Evolutionary conservation across 1,140 invertebrate species (phyloP).

Genomic region (Sitobion miscanthi): DNA sequence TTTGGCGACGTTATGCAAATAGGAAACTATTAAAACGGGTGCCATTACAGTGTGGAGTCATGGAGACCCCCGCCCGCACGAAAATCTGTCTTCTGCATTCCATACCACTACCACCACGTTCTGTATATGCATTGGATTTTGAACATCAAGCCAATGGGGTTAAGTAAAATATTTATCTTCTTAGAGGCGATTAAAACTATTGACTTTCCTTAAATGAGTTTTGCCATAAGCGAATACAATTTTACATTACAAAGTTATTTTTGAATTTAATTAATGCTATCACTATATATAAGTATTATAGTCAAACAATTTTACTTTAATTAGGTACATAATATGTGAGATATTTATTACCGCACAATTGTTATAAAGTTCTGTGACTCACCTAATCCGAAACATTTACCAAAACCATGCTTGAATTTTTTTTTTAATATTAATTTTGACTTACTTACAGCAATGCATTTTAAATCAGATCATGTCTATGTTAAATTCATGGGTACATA

Average conservation of each 20-base stretch:
- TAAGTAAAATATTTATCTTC: not conserved
- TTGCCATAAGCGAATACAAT: not conserved
- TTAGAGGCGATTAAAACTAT: not conserved
- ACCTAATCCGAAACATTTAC: too few species aligned
- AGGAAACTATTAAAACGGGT: conserved; percentile 51
- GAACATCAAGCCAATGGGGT: not conserved
- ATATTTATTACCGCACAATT: too few species aligned
- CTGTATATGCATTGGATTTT: not conserved
- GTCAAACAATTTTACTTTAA: not conserved
- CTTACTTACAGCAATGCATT: too few species aligned
- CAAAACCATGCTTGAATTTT: too few species aligned
- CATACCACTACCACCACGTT: not conserved
- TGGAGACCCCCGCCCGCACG: not conserved
- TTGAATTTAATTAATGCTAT: too few species aligned
- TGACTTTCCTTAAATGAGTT: not conserved
- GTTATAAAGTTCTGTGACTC: too few species aligned
- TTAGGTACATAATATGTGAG: not conserved
- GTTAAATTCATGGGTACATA: too few species aligned
- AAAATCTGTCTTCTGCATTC: not conserved
- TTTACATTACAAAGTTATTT: not conserved
- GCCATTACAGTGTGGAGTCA: not conserved
- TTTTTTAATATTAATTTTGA: too few species aligned
- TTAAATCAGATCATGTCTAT: too few species aligned
- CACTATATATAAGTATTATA: not conserved
- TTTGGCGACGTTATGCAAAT: conserved; percentile 55